These are phyloP conservation scores for Acleris cristana DNA, from an alignment of 2,888 invertebrate species.

Conservation along the genomic window DNA sequence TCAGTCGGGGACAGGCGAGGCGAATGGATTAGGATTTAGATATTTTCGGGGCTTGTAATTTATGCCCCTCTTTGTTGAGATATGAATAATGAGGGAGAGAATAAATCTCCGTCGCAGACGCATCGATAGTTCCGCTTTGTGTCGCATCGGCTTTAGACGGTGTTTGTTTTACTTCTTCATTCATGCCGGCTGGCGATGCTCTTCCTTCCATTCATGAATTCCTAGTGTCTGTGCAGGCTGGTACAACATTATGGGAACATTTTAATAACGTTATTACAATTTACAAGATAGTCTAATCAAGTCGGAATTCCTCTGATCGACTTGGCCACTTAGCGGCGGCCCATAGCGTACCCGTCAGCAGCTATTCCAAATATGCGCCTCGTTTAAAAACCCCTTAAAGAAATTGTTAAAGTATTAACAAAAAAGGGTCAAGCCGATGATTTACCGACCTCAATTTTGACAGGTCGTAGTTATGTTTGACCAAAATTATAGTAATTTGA, in stretches of 20 bases:
- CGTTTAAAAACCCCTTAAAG: conserved; percentile 81
- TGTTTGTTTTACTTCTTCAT: conserved; percentile 37
- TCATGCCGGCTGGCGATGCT: conserved; percentile 17
- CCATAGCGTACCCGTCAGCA: conserved; percentile 72
- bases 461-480: conserved; percentile 80
- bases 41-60: conserved; percentile 81
- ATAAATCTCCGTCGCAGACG: conserved; percentile 56
- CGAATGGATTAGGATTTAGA: conserved; percentile 83
- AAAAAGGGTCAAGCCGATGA: conserved; percentile 78
- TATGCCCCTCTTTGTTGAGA: conserved; percentile 80
- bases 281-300: not conserved
- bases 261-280: not conserved
- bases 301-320: conserved; percentile 12
- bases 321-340: conserved; percentile 46
- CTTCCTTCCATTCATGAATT: conserved; percentile 28
- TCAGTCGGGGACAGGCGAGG: conserved; percentile 78
- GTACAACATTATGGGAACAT: too few species aligned
- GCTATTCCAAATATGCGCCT: conserved; percentile 75
- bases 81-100: conserved; percentile 78
- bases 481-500: conserved; percentile 82
- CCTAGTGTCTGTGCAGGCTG: not conserved
- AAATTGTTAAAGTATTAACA: conserved; percentile 76
- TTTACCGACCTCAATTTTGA: conserved; percentile 81
- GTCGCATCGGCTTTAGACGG: conserved; percentile 20
- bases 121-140: conserved; percentile 45